Evolutionary conservation across 1,140 invertebrate species (phyloP).

Genomic region (Diuraphis noxia): DNA sequence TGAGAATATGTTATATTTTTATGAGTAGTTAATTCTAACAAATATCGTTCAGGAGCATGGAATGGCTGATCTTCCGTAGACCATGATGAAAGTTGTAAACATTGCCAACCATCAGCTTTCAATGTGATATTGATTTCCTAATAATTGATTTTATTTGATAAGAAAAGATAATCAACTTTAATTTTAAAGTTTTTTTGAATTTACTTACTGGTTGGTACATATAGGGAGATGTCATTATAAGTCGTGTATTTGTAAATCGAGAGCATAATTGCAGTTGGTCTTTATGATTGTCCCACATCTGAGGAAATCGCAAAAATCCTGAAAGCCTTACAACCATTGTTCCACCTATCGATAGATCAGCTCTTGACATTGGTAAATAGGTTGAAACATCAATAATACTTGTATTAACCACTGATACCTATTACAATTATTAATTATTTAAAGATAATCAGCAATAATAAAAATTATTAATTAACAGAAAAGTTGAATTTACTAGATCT

Average conservation of each 20-base stretch:
- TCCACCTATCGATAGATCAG: constrained; percentile 68
- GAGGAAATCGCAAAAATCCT: constrained; percentile 78
- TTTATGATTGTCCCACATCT: constrained; percentile 68
- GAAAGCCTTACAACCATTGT: constrained; percentile 75
- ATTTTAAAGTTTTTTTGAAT: background rate
- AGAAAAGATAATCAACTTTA: background rate
- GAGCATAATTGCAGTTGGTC: constrained; percentile 76
- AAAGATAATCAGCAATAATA: constrained; percentile 12
- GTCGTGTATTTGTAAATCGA: constrained; percentile 28
- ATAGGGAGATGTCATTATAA: constrained; percentile 52
- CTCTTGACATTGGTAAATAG: constrained; percentile 63
- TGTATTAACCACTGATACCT: constrained; percentile 75
- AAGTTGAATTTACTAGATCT: constrained; percentile 64
- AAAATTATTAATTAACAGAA: background rate
- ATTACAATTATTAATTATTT: constrained; percentile 56
- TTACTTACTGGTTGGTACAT: constrained; percentile 53
- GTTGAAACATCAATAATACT: constrained; percentile 74
- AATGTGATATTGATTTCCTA: constrained; percentile 43
- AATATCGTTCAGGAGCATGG: constrained; percentile 47
- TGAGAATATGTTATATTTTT: constrained; percentile 40
- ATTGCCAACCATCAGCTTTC: constrained; percentile 39
- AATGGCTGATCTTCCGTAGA: constrained; percentile 50
- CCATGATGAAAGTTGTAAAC: constrained; percentile 41
- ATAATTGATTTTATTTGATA: constrained; percentile 23
- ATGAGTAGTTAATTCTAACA: constrained; percentile 44